Conservation (phyloP, 2,888 invertebrate genomes). For the Argynnis bischoffii region DNA sequence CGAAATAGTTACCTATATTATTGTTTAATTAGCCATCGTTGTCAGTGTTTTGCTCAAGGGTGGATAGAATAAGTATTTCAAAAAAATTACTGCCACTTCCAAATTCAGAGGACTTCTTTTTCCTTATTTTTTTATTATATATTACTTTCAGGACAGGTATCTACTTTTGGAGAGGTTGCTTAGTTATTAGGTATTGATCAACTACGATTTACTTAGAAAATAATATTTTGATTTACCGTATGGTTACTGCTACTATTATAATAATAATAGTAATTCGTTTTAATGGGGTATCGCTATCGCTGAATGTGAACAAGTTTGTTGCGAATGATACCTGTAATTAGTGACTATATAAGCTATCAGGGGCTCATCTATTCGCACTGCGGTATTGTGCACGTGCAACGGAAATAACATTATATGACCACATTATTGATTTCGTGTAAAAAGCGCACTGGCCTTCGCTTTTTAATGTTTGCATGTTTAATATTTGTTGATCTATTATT, state of each 20-base stretch:
- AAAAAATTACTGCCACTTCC: too few species aligned
- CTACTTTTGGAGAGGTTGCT: too few species aligned
- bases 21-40: too few species aligned
- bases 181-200: too few species aligned
- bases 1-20: too few species aligned
- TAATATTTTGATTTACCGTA: too few species aligned
- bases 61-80: too few species aligned
- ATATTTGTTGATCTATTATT: slow-evolving; percentile 24
- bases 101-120: too few species aligned
- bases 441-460: slow-evolving; percentile 50
- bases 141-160: too few species aligned
- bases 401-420: slow-evolving; percentile 62
- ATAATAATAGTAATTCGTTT: background rate
- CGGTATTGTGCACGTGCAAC: slow-evolving; percentile 54
- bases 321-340: slow-evolving; percentile 80
- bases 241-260: background rate
- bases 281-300: slow-evolving; percentile 4
- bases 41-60: too few species aligned
- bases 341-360: slow-evolving; percentile 62
- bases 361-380: slow-evolving; percentile 67
- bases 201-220: too few species aligned
- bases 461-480: slow-evolving; percentile 37
- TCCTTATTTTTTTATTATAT: too few species aligned
- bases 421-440: slow-evolving; percentile 75
- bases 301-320: slow-evolving; percentile 59